Evolutionary conservation across 2,797 vertebrate genomes (phyloP).

Genomic region (Sebastes hubbsi): DNA sequence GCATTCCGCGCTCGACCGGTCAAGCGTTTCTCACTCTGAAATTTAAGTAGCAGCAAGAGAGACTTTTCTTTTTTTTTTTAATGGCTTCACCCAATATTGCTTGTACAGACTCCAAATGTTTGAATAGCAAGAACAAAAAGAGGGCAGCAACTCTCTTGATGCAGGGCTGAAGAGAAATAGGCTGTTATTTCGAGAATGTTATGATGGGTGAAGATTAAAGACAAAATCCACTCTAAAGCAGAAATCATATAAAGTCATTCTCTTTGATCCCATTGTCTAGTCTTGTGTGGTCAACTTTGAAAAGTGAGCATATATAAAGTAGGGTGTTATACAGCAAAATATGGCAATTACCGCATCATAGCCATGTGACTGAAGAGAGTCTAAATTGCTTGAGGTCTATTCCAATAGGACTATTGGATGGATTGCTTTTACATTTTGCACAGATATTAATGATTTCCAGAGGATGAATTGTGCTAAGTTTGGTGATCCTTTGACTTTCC

Average conservation of each 20-base stretch:
- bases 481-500: neutral
- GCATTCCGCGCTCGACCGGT: slow-evolving; percentile 53
- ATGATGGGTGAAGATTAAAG: slow-evolving; percentile 34
- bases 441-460: neutral
- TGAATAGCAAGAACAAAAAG: slow-evolving; percentile 49
- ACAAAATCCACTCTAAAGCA: neutral
- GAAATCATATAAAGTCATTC: neutral
- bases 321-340: neutral
- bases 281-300: neutral
- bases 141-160: slow-evolving; percentile 7
- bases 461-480: neutral
- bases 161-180: neutral
- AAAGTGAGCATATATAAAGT: neutral
- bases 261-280: slow-evolving; percentile 4
- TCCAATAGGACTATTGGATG: neutral
- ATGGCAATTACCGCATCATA: neutral
- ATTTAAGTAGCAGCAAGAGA: slow-evolving; percentile 67
- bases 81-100: slow-evolving; percentile 33
- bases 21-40: slow-evolving; percentile 58
- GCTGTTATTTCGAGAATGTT: slow-evolving; percentile 6
- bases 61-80: slow-evolving; percentile 18
- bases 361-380: neutral
- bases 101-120: slow-evolving; percentile 42
- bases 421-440: neutral
- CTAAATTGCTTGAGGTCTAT: neutral